Evolutionary conservation across 2,888 invertebrate genomes (phyloP), one percentile per base, ranked within the genome.

Genomic region (Tuberolachnus salignus): DNA sequence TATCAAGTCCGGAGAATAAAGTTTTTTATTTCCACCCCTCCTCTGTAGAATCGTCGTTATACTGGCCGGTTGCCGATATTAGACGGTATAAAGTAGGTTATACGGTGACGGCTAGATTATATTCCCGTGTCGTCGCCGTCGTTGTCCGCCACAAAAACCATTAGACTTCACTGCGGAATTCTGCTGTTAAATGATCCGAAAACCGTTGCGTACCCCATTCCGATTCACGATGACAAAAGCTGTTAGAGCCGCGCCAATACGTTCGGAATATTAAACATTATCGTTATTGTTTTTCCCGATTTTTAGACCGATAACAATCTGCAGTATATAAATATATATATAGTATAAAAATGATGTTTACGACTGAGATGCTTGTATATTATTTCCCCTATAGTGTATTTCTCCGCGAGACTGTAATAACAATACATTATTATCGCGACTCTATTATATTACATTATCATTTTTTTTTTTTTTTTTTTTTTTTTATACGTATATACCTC

Each of bases 121-220:
- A 72, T 71, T 59, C 26, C 3, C 16, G 13, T 61, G n/a, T 42
- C 55, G n/a, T 63, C 11, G 49, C 42, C 55, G 55, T 44, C 59
- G 61, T 72, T 49, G 72, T 61, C 34, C 51, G 51, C 51, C 61
- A 11, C 51, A 61, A 63, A 61, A 72, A 34, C 72, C 72, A 49
- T 72, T 72, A 61, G 8, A 63, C 14, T 71, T n/a, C 13, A 19
- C 19, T n/a, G 6, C 13, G 8, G 70, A n/a, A 26, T 23, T 19
- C 10, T 34, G 21, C n/a, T 63, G 73, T 53, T 73, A 53, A 73
- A 73, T 73, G 73, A 73, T 73, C 73, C 63, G 63, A 64, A 63
- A 73, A 73, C 42, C 42, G 9, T 73, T 42, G 11, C 16, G 23
- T 23, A 23, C n/a, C n/a, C 23, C 13, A 46, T 57, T 57, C 34